Percentiles rank a stretch among this genome's conserved stretches.
These are phyloP conservation scores for Calephelis virginiensis DNA, from an alignment of 1,140 invertebrate genomes.

Conservation along the genomic window DNA sequence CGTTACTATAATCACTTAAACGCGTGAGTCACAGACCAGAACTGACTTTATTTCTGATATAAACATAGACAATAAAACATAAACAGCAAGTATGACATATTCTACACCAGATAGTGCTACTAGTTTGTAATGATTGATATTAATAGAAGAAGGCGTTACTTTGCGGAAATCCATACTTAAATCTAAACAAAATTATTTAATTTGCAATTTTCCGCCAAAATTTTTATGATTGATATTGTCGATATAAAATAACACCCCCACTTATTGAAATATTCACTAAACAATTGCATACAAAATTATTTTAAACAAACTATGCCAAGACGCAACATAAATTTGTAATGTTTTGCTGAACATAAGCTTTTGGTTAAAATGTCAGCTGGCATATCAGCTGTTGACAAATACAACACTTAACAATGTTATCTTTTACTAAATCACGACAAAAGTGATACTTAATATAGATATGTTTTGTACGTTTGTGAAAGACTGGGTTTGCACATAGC, in stretches of 20 bases:
- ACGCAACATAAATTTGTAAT: slow-evolving; percentile 19
- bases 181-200: too few relatives aligned
- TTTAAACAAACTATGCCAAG: slow-evolving; percentile 26
- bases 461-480: slow-evolving; percentile 13
- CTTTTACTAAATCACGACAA: slow-evolving; percentile 19
- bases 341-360: slow-evolving; percentile 16
- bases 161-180: too few relatives aligned
- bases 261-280: slow-evolving; percentile 28
- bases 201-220: too few relatives aligned
- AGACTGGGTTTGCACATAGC: slow-evolving; percentile 17
- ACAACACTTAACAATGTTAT: slow-evolving; percentile 15
- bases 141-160: too few relatives aligned
- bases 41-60: too few relatives aligned
- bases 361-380: slow-evolving; percentile 19
- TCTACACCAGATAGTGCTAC: too few relatives aligned
- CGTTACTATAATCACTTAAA: too few relatives aligned
- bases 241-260: slow-evolving; percentile 24
- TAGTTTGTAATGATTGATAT: neutral
- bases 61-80: too few relatives aligned
- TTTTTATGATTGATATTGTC: slow-evolving; percentile 8
- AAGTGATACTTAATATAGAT: slow-evolving; percentile 17
- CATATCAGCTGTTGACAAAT: slow-evolving; percentile 19
- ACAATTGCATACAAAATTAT: slow-evolving; percentile 25
- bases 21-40: too few relatives aligned
- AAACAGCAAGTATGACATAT: too few relatives aligned